These are phyloP conservation scores for Hystrix brachyura DNA, from an alignment of 2,113 vertebrate species.

Conservation along the genomic window DNA sequence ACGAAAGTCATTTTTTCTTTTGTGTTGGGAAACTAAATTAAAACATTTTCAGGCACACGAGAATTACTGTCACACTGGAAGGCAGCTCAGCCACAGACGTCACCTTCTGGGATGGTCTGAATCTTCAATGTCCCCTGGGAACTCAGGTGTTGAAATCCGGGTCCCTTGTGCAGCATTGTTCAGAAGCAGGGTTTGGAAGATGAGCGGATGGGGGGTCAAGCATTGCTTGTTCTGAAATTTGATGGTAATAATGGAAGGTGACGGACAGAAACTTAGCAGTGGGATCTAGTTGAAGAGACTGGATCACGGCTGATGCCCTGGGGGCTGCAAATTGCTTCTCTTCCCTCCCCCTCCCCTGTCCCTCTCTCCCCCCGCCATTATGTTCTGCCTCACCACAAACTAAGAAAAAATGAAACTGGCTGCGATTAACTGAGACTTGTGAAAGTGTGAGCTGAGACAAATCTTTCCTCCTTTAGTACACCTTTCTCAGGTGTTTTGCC, in stretches of 20 bases:
- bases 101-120: no score
- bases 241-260: background rate
- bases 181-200: background rate
- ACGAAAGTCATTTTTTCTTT: background rate
- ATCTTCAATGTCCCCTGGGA: background rate
- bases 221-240: background rate
- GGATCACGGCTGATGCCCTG: background rate
- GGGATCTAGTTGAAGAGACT: background rate
- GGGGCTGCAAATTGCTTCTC: background rate
- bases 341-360: background rate
- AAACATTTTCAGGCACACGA: background rate
- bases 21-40: background rate
- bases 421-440: background rate
- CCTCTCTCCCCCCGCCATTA: background rate
- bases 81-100: rapidly evolving
- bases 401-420: background rate
- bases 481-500: background rate
- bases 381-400: background rate
- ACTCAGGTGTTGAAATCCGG: background rate
- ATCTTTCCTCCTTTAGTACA: background rate
- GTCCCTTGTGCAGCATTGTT: background rate
- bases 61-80: background rate
- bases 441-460: background rate
- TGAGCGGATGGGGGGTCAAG: background rate
- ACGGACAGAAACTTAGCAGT: background rate